Conservation (phyloP, 2,888 invertebrate genomes). For the Girardia tigrina region DNA sequence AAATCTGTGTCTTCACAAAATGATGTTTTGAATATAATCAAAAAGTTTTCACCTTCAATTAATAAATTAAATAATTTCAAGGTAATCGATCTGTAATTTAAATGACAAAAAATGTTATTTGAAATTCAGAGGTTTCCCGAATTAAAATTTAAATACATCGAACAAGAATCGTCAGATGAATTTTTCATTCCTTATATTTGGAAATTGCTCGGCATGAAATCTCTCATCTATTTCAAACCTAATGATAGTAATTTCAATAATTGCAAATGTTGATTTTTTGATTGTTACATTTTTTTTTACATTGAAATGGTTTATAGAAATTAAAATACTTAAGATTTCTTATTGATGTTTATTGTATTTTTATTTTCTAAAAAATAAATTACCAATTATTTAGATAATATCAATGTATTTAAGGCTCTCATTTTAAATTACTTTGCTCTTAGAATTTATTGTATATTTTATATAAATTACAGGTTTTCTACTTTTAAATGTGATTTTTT, state of each 20-base stretch:
- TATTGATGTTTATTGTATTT: no score
- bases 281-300: no score
- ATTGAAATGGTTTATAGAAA: no score
- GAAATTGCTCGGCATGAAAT: conserved; percentile 62
- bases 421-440: no score
- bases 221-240: not conserved
- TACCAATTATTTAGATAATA: no score
- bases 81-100: not conserved
- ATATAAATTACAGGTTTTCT: no score
- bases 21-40: not conserved
- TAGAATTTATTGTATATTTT: no score
- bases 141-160: conserved; percentile 92
- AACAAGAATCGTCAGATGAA: conserved; percentile 93
- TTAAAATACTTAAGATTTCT: no score
- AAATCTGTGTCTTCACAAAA: not conserved
- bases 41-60: conserved; percentile 12
- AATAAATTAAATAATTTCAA: conserved; percentile 19
- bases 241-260: not conserved
- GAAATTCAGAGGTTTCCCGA: conserved; percentile 88
- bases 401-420: no score
- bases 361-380: no score
- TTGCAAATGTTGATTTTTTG: no score
- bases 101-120: not conserved
- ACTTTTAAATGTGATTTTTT: no score
- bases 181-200: conserved; percentile 99